Conservation (phyloP, 2,797 vertebrate species). For the Acipenser oxyrinchus region DNA sequence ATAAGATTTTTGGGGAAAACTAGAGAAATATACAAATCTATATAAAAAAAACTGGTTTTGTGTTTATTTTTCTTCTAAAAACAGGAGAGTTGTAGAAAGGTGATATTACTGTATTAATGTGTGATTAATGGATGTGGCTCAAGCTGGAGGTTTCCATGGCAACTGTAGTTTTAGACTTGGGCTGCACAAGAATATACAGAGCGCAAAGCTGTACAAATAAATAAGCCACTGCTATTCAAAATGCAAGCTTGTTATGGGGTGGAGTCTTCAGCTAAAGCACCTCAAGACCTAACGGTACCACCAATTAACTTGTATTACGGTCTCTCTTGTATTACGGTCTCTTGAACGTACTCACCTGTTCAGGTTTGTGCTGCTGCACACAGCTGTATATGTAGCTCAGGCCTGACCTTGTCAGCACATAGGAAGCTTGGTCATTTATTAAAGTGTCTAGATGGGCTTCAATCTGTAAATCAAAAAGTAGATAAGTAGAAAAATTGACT, state of each 20-base stretch:
- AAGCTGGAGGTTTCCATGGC: conserved; percentile 40
- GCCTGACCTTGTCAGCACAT: conserved; percentile 80
- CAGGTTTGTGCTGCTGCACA: conserved; percentile 76
- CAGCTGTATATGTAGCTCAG: conserved; percentile 82
- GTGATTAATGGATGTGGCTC: too few relatives aligned
- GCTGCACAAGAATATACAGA: too few relatives aligned
- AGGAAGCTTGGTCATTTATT: conserved; percentile 94
- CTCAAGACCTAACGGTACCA: not conserved
- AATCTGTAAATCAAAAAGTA: conserved; percentile 56
- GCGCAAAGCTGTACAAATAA: conserved; percentile 33
- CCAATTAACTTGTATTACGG: not conserved
- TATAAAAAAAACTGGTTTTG: too few relatives aligned
- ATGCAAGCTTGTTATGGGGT: not conserved
- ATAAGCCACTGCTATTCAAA: conserved; percentile 21
- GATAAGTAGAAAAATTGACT: not conserved
- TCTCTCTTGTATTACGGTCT: too few relatives aligned
- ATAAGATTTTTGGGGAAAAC: too few relatives aligned
- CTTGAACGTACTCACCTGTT: conserved; percentile 70
- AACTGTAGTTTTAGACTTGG: conserved; percentile 30
- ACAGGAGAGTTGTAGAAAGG: too few relatives aligned
- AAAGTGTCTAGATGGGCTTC: conserved; percentile 97
- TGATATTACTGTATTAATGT: too few relatives aligned
- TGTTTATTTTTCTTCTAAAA: too few relatives aligned
- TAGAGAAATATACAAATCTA: too few relatives aligned
- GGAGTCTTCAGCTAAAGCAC: conserved; percentile 16